Base-by-base conservation (phyloP, 1,140 invertebrate species). In the Musca vetustissima region DNA sequence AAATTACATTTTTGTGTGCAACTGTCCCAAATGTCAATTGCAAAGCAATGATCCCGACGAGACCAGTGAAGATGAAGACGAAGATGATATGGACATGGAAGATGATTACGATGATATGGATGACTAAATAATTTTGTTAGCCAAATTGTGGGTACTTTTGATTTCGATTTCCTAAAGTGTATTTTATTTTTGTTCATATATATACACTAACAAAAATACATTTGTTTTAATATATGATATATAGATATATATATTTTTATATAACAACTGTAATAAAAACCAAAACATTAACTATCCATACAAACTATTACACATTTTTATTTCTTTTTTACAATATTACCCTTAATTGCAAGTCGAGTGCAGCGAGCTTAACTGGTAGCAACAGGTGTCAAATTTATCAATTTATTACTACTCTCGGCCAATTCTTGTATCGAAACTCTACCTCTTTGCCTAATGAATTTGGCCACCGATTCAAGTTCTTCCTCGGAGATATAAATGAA, bases 401-500 rank as follows among this genome's bases (percentile, higher is more conserved):
- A 85, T 74, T 89, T 88, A 85, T 98, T 97, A 71, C 96, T 98
- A 76, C 92, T 93, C 82, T 99, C 96, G 0, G 92, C 97, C 57
- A 99, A 83, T 76, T 99, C 98, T 6, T 89, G 80, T 14, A 99
- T 95, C 0, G 95, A 95, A 0, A 99, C 93, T 73, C 98, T 85
- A 0, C 98, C 98, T 68, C 96, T 87, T 82, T 98, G 97, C 76
- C 90, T 92, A 2, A 99, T 95, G 82, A 98, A 99, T 81, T 96
- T 97, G 0, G 96, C 96, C 8, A 99, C 94, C 70, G 91, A 90
- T 74, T 93, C 88, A 59, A 99, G 84, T 83, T 99, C 98, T 47
- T 92, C 89, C 74, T 91, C 87, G 1, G 96, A 96, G 49, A 99
- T 95, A 79, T 97, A 99, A 75, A 99, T 99, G 80, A 99, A 99